Percentiles rank a stretch among this genome's conserved stretches.
phyloP scores from a whole-genome alignment of 2,797 vertebrate species.

The Zalophus californianus region DNA sequence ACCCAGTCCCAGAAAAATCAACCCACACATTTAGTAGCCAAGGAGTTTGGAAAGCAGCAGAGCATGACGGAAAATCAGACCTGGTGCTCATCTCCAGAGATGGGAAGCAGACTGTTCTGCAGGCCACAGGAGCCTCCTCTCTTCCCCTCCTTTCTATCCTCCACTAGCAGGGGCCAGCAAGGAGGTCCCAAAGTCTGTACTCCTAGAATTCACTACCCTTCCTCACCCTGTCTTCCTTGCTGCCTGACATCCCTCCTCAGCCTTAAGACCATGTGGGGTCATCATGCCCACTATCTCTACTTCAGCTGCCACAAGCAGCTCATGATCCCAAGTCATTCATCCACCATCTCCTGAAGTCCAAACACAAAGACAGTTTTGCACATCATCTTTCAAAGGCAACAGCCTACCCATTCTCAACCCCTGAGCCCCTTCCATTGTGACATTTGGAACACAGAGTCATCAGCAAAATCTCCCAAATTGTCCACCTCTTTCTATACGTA shows the following conservation, averaged over 20 bases:
- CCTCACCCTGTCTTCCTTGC: neutral
- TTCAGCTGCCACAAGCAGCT: neutral
- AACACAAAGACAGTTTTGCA: neutral
- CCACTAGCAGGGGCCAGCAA: neutral
- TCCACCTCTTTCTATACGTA: neutral
- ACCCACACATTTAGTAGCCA: neutral
- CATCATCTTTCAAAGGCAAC: neutral
- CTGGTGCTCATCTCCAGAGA: neutral
- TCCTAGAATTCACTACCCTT: neutral
- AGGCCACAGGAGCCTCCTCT: rapidly evolving
- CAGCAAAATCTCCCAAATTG: neutral
- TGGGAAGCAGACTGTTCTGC: neutral
- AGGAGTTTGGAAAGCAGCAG: neutral
- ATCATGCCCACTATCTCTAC: neutral
- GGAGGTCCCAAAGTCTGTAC: too few species aligned
- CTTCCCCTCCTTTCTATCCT: too few species aligned
- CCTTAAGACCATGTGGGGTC: neutral
- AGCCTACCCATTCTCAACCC: too few species aligned
- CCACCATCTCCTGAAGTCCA: too few species aligned
- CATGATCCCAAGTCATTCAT: neutral
- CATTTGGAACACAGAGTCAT: neutral
- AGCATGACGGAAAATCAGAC: neutral
- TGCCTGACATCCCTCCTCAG: neutral
- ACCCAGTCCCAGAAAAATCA: neutral
- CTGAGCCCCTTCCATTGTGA: neutral